phyloP scores from a whole-genome alignment of 2,113 vertebrate genomes.

The Beaufortia kweichowensis region DNA sequence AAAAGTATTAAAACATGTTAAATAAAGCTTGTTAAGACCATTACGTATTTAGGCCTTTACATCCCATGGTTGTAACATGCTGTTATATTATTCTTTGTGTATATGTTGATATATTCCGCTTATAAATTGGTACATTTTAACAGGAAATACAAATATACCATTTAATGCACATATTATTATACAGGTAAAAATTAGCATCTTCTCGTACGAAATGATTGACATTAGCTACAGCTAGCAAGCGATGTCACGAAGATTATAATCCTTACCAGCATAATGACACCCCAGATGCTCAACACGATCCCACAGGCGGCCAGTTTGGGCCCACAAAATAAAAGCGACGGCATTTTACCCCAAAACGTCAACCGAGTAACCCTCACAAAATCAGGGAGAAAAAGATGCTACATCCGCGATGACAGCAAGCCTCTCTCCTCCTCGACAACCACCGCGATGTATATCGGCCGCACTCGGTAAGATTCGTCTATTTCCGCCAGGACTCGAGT shows the following conservation, averaged over 20 bases:
- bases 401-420: background rate
- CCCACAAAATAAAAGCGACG: conserved; percentile 87
- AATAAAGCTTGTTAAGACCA: background rate
- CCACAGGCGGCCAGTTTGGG: conserved; percentile 92
- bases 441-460: background rate
- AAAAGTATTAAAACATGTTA: background rate
- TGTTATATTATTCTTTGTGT: background rate
- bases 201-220: conserved; percentile 3
- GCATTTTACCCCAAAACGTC: conserved; percentile 64
- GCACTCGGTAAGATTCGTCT: conserved; percentile 37
- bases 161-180: background rate
- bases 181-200: no score
- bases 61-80: background rate
- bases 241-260: background rate
- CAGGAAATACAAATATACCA: background rate
- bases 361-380: background rate
- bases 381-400: background rate
- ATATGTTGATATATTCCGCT: background rate
- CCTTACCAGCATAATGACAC: conserved; percentile 91
- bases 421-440: background rate
- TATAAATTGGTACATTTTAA: background rate
- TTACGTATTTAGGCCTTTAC: background rate
- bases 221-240: conserved; percentile 30
- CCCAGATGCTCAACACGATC: conserved; percentile 90
- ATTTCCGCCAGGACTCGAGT: conserved; percentile 52